phyloP scores from a whole-genome alignment of 2,797 vertebrate genomes.

The Halcyon chelicuti region DNA sequence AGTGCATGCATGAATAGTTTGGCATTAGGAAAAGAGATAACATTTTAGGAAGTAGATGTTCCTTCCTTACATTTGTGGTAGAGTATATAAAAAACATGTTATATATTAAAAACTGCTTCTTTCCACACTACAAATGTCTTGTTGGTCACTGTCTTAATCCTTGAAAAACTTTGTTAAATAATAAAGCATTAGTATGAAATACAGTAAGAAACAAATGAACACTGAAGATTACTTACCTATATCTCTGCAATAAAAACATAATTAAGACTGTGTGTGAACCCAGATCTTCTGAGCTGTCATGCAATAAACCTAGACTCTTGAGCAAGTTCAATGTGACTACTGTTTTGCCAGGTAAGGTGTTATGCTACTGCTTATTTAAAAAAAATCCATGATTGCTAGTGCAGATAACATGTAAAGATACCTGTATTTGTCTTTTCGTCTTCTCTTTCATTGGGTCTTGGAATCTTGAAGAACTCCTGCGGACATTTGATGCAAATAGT shows the following conservation, averaged over 20 bases:
- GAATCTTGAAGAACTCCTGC: neutral
- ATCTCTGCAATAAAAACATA: neutral
- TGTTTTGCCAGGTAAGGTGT: neutral
- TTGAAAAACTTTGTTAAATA: neutral
- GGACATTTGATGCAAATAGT: neutral
- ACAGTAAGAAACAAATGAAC: neutral
- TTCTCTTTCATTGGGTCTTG: neutral
- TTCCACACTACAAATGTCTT: neutral
- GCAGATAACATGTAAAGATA: neutral
- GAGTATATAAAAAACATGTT: neutral
- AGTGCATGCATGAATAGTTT: accelerated
- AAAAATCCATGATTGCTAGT: neutral
- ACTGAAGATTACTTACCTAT: neutral
- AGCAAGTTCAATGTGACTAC: neutral
- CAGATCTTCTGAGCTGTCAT: neutral
- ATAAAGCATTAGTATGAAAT: neutral
- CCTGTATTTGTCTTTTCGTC: neutral
- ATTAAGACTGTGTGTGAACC: neutral
- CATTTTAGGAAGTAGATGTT: neutral
- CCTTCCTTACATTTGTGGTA: neutral
- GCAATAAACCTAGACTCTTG: neutral
- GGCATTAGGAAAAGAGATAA: neutral
- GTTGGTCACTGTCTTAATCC: neutral
- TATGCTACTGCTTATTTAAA: neutral
- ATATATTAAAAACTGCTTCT: neutral